Evolutionary conservation across 2,113 vertebrate species (phyloP), one percentile per base, ranked within the genome.

Genomic region (Blennius ocellaris): DNA sequence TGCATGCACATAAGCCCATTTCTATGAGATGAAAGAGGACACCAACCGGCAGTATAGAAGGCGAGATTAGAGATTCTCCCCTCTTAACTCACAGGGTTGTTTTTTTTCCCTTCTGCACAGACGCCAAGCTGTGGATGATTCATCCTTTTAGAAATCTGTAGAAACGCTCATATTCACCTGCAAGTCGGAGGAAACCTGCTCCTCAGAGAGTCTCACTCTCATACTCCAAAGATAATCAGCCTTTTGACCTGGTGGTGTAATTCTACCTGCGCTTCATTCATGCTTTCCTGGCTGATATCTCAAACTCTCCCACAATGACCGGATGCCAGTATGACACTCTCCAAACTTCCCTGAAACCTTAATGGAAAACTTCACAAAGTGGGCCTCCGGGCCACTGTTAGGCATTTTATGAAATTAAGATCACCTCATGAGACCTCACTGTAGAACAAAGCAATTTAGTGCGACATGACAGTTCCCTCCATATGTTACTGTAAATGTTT

Each of bases 21-120:
- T 83, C 47, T 40, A 41, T 39, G 59, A 84, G 85, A 89, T 89
- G 71, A 90, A 87, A 87, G 80, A 55, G 47, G 38, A 63, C 2
- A n/a, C 4, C 17, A 85, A 69, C 66, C 10, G 5, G 49, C 44
- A 40, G 76, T 75, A 70, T 73, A 61, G 52, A 73, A 66, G 62
- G 36, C 44, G 51, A 75, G 65, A 76, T 73, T 77, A 75, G 36
- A 70, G 79, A 82, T 77, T 82, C 78, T 5, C 16, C 5, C 2
- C 10, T 55, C 51, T 62, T 64, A 16, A 54, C 56, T 62, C 55
- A 53, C 75, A n/a, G n/a, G n/a, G 21, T 30, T 30, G 2, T 30
- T 30, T 30, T 30, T 30, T 30, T 30, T 61, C 21, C 21, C 21
- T 30, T 30, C 67, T 65, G 16, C 59, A 50, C 17, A 52, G 16